Base-by-base conservation (phyloP, 2,797 vertebrate genomes). In the Gallirallus australis region DNA sequence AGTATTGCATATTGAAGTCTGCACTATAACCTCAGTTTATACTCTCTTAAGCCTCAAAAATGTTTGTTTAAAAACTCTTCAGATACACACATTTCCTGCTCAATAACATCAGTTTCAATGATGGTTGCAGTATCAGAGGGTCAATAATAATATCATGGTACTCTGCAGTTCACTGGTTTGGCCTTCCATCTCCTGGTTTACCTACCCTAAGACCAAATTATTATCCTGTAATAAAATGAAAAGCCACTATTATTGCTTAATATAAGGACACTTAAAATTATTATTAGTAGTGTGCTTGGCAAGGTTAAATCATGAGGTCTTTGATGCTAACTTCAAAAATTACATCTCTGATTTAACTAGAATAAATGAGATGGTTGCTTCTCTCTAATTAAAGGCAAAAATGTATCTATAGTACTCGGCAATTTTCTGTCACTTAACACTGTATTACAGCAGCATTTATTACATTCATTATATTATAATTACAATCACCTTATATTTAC, bases 331-430 rank as follows among this genome's bases (percentile, higher is more conserved):
- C 70, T 94, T 96, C 68, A 96, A 94, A 97, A 95, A 96, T 94
- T 93, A 92, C 48, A 59, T 87, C 83, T 93, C 83, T 2, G 27
- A 78, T 92, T 93, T 82, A 91, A 78, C 83, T 90, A 80, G 71
- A 89, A 92, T 94, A 96, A 97, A 97, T 96, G 77, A 97, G 81
- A 95, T 37, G 77, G 84, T 91, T 92, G 75, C 91, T 93, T 89
- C 89, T 89, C 86, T 86, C 59, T 94, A 97, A 97, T 97, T 97
- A 94, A 96, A 97, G 68, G 42, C 82, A 92, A 92, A 96, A 95
- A 61, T 37, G 7, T 94, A 89, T 90, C 86, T 91, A 75, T 87
- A 89, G 79, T 64, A 90, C 90, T 88, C 50, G 6, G 91, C 75
- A 96, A 96, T 97, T 95, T 97, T 95, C 92, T 96, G 77, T 86